phyloP scores from a whole-genome alignment of 2,113 vertebrate species.

The Chrysemys picta region DNA sequence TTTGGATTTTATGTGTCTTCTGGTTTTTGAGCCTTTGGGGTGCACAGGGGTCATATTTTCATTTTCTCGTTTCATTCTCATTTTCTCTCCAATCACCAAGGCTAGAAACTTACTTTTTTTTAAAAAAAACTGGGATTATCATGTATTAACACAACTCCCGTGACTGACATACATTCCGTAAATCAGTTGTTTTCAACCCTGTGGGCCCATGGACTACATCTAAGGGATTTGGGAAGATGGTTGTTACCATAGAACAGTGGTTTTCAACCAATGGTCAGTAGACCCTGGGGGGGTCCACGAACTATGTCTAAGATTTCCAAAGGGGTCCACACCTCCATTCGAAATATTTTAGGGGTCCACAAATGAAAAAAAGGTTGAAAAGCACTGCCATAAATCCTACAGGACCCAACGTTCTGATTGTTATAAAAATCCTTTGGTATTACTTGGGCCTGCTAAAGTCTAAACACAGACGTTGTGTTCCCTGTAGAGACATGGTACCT shows the following conservation, averaged over 20 bases:
- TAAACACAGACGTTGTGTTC: background rate
- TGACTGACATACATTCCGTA: fast-evolving
- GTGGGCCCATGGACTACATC: too few relatives aligned
- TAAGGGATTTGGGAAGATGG: too few relatives aligned
- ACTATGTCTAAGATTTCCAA: too few relatives aligned
- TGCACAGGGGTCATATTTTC: too few relatives aligned
- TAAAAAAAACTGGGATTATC: background rate
- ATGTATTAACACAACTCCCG: background rate
- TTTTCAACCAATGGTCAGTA: too few relatives aligned
- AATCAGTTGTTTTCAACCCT: too few relatives aligned
- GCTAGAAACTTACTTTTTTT: too few relatives aligned
- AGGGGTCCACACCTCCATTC: too few relatives aligned
- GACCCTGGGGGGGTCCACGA: too few relatives aligned
- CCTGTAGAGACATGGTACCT: background rate
- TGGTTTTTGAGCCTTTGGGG: background rate
- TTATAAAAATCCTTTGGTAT: background rate
- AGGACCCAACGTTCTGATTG: background rate
- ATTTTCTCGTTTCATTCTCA: background rate
- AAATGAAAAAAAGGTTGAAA: too few relatives aligned
- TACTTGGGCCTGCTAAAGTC: background rate
- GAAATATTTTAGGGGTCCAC: too few relatives aligned
- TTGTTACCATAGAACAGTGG: too few relatives aligned
- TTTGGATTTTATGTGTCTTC: background rate
- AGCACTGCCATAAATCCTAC: fast-evolving
- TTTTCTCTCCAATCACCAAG: background rate